Conservation (phyloP, 53 echinoderm and acorn worm species). For the Patiria pectinifera region DNA sequence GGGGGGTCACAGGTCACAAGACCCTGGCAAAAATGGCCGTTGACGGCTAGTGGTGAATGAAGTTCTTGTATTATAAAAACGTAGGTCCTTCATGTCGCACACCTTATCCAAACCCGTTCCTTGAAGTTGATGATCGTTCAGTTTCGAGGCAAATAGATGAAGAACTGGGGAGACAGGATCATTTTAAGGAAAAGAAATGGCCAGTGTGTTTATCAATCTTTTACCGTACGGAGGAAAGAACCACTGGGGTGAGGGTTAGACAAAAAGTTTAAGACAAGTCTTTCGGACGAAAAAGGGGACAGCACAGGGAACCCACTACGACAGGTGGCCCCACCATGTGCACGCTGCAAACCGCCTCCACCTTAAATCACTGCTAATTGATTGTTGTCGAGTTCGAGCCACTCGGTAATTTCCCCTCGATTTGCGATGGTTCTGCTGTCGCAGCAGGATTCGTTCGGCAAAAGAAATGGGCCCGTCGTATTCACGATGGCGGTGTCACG, state of each 20-base stretch:
- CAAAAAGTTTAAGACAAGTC: not conserved
- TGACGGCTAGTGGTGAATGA: not conserved
- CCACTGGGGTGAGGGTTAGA: not conserved
- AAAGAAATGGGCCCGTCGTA: no score
- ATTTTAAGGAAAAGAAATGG: not conserved
- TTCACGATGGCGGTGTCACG: not conserved
- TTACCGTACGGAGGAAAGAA: no score
- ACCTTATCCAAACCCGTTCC: no score
- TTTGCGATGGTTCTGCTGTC: slow-evolving; percentile 39
- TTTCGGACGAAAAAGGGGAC: not conserved
- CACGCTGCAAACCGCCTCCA: not conserved
- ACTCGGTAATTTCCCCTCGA: not conserved
- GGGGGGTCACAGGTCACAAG: not conserved
- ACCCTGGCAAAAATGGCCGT: not conserved
- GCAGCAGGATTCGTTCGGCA: slow-evolving; percentile 5
- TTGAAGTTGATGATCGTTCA: not conserved
- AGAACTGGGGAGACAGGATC: not conserved
- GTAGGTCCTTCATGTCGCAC: no score
- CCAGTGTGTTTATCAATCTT: no score
- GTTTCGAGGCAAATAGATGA: not conserved
- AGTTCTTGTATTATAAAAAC: no score
- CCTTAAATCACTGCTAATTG: slow-evolving; percentile 12
- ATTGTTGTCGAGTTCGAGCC: slow-evolving; percentile 11
- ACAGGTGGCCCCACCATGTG: slow-evolving; percentile 25
- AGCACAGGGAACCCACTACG: not conserved